Conservation (phyloP, 2,113 vertebrate genomes). For the Malurus elegans region DNA sequence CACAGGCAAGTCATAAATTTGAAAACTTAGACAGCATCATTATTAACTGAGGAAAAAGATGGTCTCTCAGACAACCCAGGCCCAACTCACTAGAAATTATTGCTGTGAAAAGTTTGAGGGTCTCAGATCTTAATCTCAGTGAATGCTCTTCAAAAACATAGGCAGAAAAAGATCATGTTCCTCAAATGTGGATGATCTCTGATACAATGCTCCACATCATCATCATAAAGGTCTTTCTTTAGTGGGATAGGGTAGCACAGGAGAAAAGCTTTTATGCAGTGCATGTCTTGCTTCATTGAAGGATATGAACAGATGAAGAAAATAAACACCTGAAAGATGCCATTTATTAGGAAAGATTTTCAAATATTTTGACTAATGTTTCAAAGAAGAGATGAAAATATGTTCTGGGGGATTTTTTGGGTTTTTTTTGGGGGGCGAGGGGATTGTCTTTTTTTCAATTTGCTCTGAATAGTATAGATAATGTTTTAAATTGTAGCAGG, state of each 20-base stretch:
- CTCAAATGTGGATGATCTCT: neutral
- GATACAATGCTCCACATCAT: neutral
- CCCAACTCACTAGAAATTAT: neutral
- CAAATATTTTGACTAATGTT: neutral
- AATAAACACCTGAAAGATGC: neutral
- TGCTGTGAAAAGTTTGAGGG: neutral
- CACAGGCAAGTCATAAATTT: neutral
- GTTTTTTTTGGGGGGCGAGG: neutral
- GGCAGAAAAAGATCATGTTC: neutral
- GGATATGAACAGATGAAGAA: neutral
- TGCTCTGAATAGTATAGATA: neutral
- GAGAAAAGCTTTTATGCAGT: neutral
- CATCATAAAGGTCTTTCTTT: neutral
- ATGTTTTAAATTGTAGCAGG: neutral
- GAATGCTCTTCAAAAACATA: neutral
- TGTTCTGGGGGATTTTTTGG: rapidly evolving
- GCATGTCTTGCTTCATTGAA: neutral
- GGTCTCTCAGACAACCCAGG: neutral
- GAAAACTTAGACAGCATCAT: neutral
- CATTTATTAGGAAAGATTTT: neutral
- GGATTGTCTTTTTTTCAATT: neutral
- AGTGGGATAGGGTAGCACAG: rapidly evolving
- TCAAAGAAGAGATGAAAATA: neutral
- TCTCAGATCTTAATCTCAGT: neutral
- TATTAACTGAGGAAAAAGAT: neutral